Percentiles rank a stretch among this genome's conserved stretches.
Evolutionary conservation across 2,888 invertebrate species (phyloP).

Genomic region (Chalcosyrphus nemorum): DNA sequence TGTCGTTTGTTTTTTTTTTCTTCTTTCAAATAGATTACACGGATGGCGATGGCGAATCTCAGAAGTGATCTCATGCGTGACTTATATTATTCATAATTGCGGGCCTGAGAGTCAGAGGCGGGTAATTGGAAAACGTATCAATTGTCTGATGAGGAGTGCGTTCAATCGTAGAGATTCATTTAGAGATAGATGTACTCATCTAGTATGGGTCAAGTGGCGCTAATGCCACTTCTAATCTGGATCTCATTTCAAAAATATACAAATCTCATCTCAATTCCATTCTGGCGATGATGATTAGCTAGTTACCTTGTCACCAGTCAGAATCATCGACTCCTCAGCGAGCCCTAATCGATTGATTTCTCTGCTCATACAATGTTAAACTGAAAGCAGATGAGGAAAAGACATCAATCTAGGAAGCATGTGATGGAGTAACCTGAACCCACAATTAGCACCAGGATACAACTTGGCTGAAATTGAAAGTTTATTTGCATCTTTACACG

Average conservation of each 20-base stretch:
- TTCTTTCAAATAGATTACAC: not conserved
- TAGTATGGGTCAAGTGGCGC: constrained; percentile 62
- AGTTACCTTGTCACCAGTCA: too few relatives aligned
- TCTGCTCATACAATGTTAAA: too few relatives aligned
- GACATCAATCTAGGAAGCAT: too few relatives aligned
- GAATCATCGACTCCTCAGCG: too few relatives aligned
- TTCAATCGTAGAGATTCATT: constrained; percentile 19
- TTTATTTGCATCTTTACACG: not conserved
- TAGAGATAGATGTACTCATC: constrained; percentile 44
- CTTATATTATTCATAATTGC: constrained; percentile 71
- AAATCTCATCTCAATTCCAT: too few relatives aligned
- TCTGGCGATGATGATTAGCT: too few relatives aligned
- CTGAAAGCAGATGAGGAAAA: too few relatives aligned
- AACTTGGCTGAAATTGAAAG: too few relatives aligned
- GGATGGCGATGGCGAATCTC: constrained; percentile 36
- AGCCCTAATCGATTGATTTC: too few relatives aligned
- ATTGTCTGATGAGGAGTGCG: constrained; percentile 29
- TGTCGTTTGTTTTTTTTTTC: constrained; percentile 36
- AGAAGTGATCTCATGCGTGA: constrained; percentile 70
- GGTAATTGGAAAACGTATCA: constrained; percentile 71
- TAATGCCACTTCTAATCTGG: constrained; percentile 49
- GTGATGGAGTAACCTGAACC: too few relatives aligned
- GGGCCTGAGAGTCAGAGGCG: constrained; percentile 31
- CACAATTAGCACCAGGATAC: too few relatives aligned
- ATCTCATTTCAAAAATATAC: constrained; percentile 6